Evolutionary conservation across 2,113 vertebrate genomes (phyloP), one percentile per base, ranked within the genome.

Genomic region (Pseudorectes ferrugineus): DNA sequence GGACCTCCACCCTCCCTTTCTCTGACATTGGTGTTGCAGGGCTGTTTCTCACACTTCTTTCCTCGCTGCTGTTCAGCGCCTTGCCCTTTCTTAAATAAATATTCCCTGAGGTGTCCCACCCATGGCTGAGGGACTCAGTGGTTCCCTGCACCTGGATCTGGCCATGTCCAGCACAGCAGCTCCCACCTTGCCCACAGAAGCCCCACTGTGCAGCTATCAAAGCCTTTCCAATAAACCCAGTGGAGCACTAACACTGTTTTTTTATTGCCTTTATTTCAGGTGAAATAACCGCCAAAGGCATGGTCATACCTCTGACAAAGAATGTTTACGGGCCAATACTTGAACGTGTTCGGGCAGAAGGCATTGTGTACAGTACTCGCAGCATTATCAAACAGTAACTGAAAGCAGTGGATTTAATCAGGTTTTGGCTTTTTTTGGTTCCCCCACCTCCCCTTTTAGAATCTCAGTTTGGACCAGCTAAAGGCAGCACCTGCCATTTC

Each of bases 281-380:
- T 95, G 99, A 99, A 97, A 99, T 99, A 96, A 91, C 63, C 24
- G 94, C 96, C 11, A 99, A 98, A 97, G 99, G 99, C 40, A 95
- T 99, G 82, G 98, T 99, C 48, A 92, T 98, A 62, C 99, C 99
- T 10, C 91, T 99, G 98, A 98, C 97, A 0, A 99, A 99, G 97
- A 98, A 98, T 4, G 96, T 99, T 76, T 99, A 99, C 4, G 95
- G 97, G 84, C 99, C 98, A 40, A 97, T 98, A 61, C 93, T 99
- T 87, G 98, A 98, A 58, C 96, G 98, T 42, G 97, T 99, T 89
- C 98, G 96, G 96, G 98, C 98, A 52, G 99, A 99, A 96, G 99
- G 99, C 62, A 98, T 99, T 55, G 31, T 97, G 22, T 98, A 98
- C 93, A 98, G 90, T 12, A 98, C 96, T 29, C 98, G 96, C 75